phyloP scores from a whole-genome alignment of 2,113 vertebrate genomes.

The Xiphophorus maculatus region DNA sequence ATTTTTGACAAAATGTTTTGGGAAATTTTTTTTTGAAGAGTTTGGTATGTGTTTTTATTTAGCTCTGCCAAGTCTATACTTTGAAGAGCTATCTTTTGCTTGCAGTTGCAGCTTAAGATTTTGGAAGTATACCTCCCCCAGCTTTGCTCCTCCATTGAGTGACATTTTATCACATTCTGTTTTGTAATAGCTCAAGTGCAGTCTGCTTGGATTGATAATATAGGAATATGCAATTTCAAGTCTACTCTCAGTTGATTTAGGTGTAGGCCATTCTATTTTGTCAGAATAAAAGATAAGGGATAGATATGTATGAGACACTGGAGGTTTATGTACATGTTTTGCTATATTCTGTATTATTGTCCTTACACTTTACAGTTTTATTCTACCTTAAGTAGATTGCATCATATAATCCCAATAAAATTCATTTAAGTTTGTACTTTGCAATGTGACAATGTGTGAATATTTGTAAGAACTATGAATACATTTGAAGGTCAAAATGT shows the following conservation, averaged over 20 bases:
- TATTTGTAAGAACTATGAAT: too few relatives aligned
- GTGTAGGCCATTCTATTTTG: background rate
- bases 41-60: background rate
- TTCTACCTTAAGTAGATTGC: background rate
- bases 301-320: background rate
- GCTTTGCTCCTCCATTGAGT: too few relatives aligned
- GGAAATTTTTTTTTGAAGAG: too few relatives aligned
- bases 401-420: too few relatives aligned
- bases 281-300: conserved; percentile 5
- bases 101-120: background rate
- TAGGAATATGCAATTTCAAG: background rate
- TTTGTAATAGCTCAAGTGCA: background rate
- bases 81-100: background rate
- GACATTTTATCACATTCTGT: background rate
- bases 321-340: background rate
- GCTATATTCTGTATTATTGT: background rate
- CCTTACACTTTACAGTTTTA: background rate
- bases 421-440: too few relatives aligned
- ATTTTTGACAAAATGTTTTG: background rate
- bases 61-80: background rate
- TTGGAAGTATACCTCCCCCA: background rate
- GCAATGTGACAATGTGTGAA: too few relatives aligned
- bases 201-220: background rate
- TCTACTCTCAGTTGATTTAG: background rate
- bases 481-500: conserved; percentile 20